phyloP scores from a whole-genome alignment of 2,888 invertebrate species.

The Stictocephala bisonia region DNA sequence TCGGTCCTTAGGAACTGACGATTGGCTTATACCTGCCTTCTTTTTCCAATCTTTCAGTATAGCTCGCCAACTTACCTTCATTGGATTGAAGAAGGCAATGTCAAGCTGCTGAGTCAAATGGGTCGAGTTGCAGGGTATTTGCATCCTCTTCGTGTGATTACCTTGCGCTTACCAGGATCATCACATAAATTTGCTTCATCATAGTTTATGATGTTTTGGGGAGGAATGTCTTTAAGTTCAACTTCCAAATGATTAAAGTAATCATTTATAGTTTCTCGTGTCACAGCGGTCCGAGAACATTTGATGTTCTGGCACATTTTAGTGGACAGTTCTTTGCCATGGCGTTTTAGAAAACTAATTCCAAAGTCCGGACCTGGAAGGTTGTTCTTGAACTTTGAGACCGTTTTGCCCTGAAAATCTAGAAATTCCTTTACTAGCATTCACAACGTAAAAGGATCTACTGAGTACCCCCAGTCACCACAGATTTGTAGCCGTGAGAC shows the following conservation, averaged over 20 bases:
- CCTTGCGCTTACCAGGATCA: conserved; percentile 48
- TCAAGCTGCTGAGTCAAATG: conserved; percentile 60
- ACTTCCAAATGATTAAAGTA: conserved; percentile 52
- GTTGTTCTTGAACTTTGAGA: neutral
- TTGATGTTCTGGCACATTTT: conserved; percentile 55
- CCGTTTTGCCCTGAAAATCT: neutral
- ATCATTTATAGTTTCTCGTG: conserved; percentile 48
- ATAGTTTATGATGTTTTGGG: conserved; percentile 47
- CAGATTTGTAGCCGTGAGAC: neutral
- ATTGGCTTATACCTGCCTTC: conserved; percentile 27
- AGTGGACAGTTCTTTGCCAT: conserved; percentile 41
- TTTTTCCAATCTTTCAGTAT: conserved; percentile 53
- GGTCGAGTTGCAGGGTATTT: conserved; percentile 59
- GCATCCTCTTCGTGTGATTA: conserved; percentile 51
- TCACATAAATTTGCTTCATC: conserved; percentile 48
- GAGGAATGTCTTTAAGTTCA: conserved; percentile 52
- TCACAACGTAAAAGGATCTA: neutral
- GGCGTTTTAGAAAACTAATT: conserved; percentile 50
- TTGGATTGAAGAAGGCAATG: conserved; percentile 58
- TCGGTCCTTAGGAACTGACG: conserved; percentile 47
- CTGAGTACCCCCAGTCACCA: conserved; percentile 32
- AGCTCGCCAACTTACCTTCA: conserved; percentile 58
- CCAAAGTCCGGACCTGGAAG: conserved; percentile 21
- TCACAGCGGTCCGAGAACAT: conserved; percentile 49
- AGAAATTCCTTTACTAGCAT: neutral